Evolutionary conservation across 1,140 invertebrate genomes (phyloP).

Genomic region (Maconellicoccus hirsutus): DNA sequence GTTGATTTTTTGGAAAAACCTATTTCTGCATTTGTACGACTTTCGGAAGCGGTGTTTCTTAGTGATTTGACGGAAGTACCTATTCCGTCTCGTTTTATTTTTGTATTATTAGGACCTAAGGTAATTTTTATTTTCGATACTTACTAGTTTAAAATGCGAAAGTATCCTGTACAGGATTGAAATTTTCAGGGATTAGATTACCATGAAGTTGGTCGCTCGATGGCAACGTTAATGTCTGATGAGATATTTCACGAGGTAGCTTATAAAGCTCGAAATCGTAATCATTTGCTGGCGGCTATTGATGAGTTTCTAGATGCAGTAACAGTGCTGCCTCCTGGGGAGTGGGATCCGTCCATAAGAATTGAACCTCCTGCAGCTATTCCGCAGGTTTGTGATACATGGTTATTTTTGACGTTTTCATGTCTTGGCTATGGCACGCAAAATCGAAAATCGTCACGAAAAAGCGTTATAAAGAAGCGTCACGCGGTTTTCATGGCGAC

Average conservation of each 20-base stretch:
- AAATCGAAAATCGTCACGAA: too few species aligned
- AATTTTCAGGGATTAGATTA: constrained; percentile 61
- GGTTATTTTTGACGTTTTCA: too few species aligned
- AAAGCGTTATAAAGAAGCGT: too few species aligned
- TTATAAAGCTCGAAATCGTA: constrained; percentile 73
- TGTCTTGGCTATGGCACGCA: too few species aligned
- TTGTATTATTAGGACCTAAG: constrained; percentile 87
- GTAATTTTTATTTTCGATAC: neutral
- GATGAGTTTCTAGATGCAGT: constrained; percentile 90
- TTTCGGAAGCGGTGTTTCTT: constrained; percentile 73
- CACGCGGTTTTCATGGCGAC: too few species aligned
- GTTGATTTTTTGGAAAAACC: constrained; percentile 81
- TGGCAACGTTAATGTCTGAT: constrained; percentile 93
- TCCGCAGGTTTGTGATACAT: constrained; percentile 22
- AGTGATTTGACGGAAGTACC: constrained; percentile 78
- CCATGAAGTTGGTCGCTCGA: constrained; percentile 90
- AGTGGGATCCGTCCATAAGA: constrained; percentile 79
- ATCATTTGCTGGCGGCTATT: constrained; percentile 78
- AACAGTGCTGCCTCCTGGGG: constrained; percentile 86
- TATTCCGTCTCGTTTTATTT: constrained; percentile 87
- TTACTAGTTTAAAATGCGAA: neutral
- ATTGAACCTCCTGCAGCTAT: constrained; percentile 46
- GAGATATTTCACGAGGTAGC: constrained; percentile 80
- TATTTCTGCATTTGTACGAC: constrained; percentile 79
- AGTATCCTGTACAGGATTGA: neutral